phyloP scores from a whole-genome alignment of 2,888 invertebrate species.

The Aphrophora alni region DNA sequence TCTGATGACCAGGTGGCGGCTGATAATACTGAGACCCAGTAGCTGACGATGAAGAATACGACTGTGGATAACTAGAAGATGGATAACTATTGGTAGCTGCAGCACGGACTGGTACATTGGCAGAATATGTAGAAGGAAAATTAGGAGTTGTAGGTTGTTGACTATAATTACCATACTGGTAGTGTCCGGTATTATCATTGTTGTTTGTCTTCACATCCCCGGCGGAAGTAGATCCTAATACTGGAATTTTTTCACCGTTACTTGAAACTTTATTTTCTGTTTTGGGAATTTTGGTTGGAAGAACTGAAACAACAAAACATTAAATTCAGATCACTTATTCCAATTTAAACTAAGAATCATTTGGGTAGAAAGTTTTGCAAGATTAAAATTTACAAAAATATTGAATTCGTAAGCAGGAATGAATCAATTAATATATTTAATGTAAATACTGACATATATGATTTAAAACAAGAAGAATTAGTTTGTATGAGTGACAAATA shows the following conservation, averaged over 20 bases:
- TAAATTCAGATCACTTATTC: background rate
- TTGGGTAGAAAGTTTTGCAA: too few species aligned
- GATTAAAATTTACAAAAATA: too few species aligned
- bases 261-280: constrained; percentile 16
- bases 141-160: background rate
- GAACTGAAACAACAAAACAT: constrained; percentile 15
- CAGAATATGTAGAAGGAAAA: background rate
- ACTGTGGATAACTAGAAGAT: background rate
- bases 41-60: background rate
- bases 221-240: background rate
- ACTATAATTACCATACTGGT: background rate
- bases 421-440: too few species aligned
- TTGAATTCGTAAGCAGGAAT: too few species aligned
- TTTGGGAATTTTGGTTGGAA: constrained; percentile 22
- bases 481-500: too few species aligned
- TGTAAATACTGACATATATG: too few species aligned
- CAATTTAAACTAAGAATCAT: background rate
- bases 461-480: too few species aligned
- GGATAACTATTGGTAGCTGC: background rate
- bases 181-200: background rate
- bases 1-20: background rate
- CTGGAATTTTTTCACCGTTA: constrained; percentile 27
- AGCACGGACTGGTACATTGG: background rate
- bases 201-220: background rate
- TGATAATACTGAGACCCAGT: background rate